Evolutionary conservation across 1,140 invertebrate species (phyloP).

Genomic region (Cotesia vestalis): DNA sequence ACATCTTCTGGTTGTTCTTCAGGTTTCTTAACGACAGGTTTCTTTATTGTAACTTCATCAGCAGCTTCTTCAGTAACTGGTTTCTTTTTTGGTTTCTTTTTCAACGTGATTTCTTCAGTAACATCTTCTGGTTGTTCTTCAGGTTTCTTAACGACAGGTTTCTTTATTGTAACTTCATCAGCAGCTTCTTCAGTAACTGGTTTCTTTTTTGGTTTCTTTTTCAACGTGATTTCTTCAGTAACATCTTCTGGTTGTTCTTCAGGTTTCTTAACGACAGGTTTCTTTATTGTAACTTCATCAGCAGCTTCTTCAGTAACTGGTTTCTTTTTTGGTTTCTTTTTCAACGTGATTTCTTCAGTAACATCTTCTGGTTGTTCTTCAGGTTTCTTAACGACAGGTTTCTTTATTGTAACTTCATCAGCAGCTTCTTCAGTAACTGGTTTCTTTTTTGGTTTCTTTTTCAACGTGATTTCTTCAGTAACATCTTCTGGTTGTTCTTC

Average conservation of each 20-base stretch:
- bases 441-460: constrained; percentile 51
- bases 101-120: constrained; percentile 41
- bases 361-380: constrained; percentile 36
- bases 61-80: constrained; percentile 38
- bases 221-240: constrained; percentile 59
- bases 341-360: constrained; percentile 51
- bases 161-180: constrained; percentile 55
- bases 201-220: constrained; percentile 53
- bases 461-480: constrained; percentile 62
- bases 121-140: constrained; percentile 43
- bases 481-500: constrained; percentile 47
- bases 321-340: constrained; percentile 58
- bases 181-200: constrained; percentile 61
- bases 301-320: constrained; percentile 52
- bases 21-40: constrained; percentile 30
- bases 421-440: constrained; percentile 39
- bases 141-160: constrained; percentile 48
- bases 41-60: constrained; percentile 48
- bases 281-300: constrained; percentile 41
- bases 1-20: constrained; percentile 31
- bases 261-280: constrained; percentile 40
- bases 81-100: constrained; percentile 44
- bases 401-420: constrained; percentile 45
- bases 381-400: constrained; percentile 38
- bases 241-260: constrained; percentile 55